These are phyloP conservation scores for Alexandromys fortis DNA, from an alignment of 2,113 vertebrate genomes.

Conservation along the genomic window DNA sequence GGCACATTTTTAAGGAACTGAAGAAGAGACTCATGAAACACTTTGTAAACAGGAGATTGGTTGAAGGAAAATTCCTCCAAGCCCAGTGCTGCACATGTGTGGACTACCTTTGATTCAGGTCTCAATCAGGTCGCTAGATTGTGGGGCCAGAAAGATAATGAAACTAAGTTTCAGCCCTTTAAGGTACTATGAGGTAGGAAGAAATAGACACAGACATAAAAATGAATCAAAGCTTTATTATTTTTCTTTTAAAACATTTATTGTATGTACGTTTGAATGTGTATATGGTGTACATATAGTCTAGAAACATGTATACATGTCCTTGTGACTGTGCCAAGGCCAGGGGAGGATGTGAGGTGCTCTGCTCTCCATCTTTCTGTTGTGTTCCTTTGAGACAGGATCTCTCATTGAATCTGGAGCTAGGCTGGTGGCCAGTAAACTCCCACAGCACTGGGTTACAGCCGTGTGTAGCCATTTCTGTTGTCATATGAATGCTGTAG, in stretches of 20 bases:
- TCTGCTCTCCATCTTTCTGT: not conserved
- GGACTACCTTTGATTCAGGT: not conserved
- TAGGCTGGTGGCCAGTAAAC: not conserved
- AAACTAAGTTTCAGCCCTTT: not conserved
- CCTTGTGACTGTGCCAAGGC: not conserved
- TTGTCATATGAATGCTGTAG: not conserved
- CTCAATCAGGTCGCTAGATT: not conserved
- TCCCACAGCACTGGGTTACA: not conserved
- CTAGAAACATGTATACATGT: not conserved
- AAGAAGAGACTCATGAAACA: not conserved
- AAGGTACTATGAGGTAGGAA: not conserved
- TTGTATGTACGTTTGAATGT: not conserved
- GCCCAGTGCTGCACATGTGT: not conserved
- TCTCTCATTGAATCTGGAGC: not conserved
- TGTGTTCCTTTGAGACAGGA: not conserved
- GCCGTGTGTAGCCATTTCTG: not conserved
- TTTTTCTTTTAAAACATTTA: not conserved
- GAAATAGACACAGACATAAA: not conserved
- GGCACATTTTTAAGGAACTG: not conserved
- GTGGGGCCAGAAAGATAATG: not conserved
- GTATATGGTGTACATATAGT: not conserved
- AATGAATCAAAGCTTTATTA: not conserved
- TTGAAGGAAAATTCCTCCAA: not conserved
- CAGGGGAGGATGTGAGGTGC: not conserved
- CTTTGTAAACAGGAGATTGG: slow-evolving; percentile 19